phyloP scores from a whole-genome alignment of 2,888 invertebrate genomes.

The Lepidocyrtoides sp. region DNA sequence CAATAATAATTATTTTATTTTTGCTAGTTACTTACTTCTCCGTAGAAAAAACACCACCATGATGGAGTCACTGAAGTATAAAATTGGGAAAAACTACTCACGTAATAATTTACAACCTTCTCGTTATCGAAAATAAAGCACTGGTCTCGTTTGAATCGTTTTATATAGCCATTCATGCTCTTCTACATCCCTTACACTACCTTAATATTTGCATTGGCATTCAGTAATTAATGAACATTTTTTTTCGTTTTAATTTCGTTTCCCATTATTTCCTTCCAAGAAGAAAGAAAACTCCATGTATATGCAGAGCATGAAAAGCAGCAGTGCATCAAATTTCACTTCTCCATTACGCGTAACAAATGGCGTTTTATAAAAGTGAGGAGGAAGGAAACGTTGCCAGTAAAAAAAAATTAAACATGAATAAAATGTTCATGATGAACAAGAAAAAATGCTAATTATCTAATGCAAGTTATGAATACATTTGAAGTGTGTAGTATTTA shows the following conservation, averaged over 20 bases:
- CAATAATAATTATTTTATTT: background rate
- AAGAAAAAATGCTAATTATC: constrained; percentile 42
- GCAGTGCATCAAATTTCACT: constrained; percentile 52
- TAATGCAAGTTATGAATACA: constrained; percentile 12
- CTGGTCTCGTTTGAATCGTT: background rate
- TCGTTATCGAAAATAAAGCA: background rate
- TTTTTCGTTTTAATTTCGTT: background rate
- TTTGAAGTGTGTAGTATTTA: background rate
- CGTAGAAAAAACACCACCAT: background rate
- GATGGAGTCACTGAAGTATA: background rate
- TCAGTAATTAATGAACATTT: constrained; percentile 36
- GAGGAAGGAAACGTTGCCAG: background rate
- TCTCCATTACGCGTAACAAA: constrained; percentile 3
- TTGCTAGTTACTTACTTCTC: background rate
- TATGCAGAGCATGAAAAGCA: constrained; percentile 36
- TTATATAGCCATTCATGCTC: background rate
- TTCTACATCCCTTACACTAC: background rate
- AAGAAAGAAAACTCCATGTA: background rate
- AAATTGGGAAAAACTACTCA: background rate
- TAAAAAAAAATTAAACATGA: background rate
- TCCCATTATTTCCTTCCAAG: background rate
- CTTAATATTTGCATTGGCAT: constrained; percentile 35
- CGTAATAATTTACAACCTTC: background rate
- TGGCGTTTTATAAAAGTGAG: background rate
- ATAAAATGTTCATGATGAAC: background rate